These are phyloP conservation scores for Dendronephthya gigantea DNA, from an alignment of 64 coral and sea anemone species.

Conservation along the genomic window DNA sequence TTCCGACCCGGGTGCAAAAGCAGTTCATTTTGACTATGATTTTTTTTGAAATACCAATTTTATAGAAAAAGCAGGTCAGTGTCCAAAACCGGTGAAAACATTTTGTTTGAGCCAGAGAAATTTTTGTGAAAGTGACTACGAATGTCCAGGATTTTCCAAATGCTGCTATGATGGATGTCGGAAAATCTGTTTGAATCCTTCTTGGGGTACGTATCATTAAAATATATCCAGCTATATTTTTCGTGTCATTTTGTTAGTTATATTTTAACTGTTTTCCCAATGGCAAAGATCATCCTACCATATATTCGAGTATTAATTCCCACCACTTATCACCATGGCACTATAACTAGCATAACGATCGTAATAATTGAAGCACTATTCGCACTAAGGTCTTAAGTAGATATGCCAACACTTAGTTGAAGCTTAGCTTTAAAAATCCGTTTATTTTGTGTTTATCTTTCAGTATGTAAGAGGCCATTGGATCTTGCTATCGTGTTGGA, in stretches of 20 bases:
- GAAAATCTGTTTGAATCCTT: neutral
- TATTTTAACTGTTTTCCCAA: no score
- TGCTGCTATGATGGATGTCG: slow-evolving; percentile 13
- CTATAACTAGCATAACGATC: no score
- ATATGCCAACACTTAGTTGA: neutral
- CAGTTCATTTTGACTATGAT: no score
- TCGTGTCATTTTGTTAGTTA: no score
- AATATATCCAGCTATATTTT: no score
- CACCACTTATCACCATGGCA: no score
- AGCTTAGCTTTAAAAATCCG: neutral
- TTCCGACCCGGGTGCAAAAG: no score
- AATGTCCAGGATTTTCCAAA: slow-evolving; percentile 23
- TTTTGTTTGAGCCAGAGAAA: neutral
- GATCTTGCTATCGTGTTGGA: slow-evolving; percentile 2
- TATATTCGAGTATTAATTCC: no score
- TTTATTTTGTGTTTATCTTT: neutral
- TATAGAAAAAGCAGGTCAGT: neutral
- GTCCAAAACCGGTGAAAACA: neutral
- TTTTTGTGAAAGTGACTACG: neutral
- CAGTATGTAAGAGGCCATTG: neutral
- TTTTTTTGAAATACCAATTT: neutral
- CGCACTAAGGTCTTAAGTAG: no score
- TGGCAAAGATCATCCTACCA: no score
- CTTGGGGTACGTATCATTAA: neutral
- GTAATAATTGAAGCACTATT: no score